Evolutionary conservation across 2,797 vertebrate genomes (phyloP), one percentile per base, ranked within the genome.

Genomic region (Rhadinocentrus ornatus): DNA sequence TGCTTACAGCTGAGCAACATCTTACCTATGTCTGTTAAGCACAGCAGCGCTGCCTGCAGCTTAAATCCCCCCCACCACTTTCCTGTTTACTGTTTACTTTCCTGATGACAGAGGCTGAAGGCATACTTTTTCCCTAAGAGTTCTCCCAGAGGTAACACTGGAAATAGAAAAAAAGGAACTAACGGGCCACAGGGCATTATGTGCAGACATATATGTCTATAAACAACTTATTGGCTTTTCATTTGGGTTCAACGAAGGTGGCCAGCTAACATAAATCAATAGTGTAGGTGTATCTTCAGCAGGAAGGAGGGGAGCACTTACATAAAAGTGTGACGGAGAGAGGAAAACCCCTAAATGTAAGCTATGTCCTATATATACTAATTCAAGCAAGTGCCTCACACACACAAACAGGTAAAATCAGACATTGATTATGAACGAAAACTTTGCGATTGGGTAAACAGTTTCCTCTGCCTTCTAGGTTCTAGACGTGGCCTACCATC

Each of bases 201-300:
- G 69, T 37, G 64, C 56, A 76, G 75, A 84, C 83, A n/a, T n/a
- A 39, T 80, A 72, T 66, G 64, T 86, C 79, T 77, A 85, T 84
- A 85, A 85, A 89, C 72, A 66, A 76, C 78, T 85, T 78, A 84
- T 81, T 81, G 80, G 79, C 75, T 87, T 88, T 89, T 83, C 80
- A 90, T 87, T 89, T 85, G 67, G 69, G 70, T 67, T 41, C 16
- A 18, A 84, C 78, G 74, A 84, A 80, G 66, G 71, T 32, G 10
- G 63, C 62, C 3, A 4, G 35, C 72, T 57, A 54, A 34, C 37
- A 34, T 80, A 66, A 86, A 83, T 88, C 83, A 71, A 60, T 78
- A 32, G 16, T 44, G 69, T 27, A 48, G 58, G 55, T 61, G 60
- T 61, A 62, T 71, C 66, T 71, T 81, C 50, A 64, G 60, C 65